These are phyloP conservation scores for Tachina fera DNA, from an alignment of 2,888 invertebrate species.

Conservation along the genomic window DNA sequence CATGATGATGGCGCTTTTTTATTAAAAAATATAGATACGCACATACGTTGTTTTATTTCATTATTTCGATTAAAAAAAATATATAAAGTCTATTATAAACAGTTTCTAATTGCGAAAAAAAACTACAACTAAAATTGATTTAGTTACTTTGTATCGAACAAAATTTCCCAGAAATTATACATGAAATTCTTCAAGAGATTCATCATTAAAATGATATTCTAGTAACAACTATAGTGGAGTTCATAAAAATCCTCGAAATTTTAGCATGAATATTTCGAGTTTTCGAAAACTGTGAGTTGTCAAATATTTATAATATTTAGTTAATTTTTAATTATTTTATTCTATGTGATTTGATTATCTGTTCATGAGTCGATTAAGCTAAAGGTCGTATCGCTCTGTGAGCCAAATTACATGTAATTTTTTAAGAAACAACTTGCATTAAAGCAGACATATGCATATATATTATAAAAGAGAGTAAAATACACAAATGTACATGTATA, in stretches of 20 bases:
- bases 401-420: too few species aligned
- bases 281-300: too few species aligned
- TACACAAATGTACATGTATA: too few species aligned
- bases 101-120: background rate
- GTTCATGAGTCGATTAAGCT: too few species aligned
- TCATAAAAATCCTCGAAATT: background rate
- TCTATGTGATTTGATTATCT: too few species aligned
- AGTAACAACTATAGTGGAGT: background rate
- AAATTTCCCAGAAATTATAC: constrained; percentile 3
- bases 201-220: background rate
- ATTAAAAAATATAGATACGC: constrained; percentile 40
- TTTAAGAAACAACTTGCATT: too few species aligned
- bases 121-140: constrained; percentile 7
- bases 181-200: constrained; percentile 2
- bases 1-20: constrained; percentile 55
- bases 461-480: too few species aligned
- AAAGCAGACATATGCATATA: too few species aligned
- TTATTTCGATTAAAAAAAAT: constrained; percentile 8
- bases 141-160: background rate
- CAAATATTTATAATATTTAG: too few species aligned
- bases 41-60: constrained; percentile 6
- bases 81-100: background rate
- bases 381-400: too few species aligned
- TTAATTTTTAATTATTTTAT: too few species aligned
- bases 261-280: too few species aligned